Percentiles rank a stretch among this genome's conserved stretches.
phyloP scores from a whole-genome alignment of 2,888 invertebrate species.

The Heliconius charithonia region DNA sequence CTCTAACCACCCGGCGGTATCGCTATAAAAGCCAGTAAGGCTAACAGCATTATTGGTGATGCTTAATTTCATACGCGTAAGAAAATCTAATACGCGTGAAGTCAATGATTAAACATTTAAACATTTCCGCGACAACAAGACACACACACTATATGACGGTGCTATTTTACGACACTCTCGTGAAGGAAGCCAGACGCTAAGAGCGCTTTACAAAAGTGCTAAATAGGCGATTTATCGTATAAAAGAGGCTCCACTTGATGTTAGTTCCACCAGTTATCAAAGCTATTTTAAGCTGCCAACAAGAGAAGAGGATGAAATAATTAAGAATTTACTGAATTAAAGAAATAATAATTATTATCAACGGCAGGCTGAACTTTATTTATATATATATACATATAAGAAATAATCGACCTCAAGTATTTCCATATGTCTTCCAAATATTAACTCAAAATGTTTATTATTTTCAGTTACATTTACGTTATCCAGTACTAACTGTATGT shows the following conservation, averaged over 20 bases:
- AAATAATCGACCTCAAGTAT: background rate
- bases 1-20: no score
- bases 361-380: background rate
- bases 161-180: background rate
- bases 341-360: background rate
- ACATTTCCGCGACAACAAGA: background rate
- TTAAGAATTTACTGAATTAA: background rate
- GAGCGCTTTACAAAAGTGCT: conserved; percentile 22
- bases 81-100: background rate
- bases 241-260: conserved; percentile 20
- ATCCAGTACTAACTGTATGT: no score
- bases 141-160: background rate
- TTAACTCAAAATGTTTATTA: background rate
- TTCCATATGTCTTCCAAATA: background rate
- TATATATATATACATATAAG: background rate
- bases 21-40: no score
- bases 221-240: conserved; percentile 32
- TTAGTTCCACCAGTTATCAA: conserved; percentile 15
- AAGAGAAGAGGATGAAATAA: background rate
- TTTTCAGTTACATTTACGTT: background rate
- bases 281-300: conserved; percentile 26
- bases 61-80: background rate
- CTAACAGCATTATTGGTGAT: background rate
- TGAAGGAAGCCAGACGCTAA: conserved; percentile 2
- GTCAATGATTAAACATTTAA: background rate